Evolutionary conservation across 2,113 vertebrate genomes (phyloP).

Genomic region (Serinus canaria): DNA sequence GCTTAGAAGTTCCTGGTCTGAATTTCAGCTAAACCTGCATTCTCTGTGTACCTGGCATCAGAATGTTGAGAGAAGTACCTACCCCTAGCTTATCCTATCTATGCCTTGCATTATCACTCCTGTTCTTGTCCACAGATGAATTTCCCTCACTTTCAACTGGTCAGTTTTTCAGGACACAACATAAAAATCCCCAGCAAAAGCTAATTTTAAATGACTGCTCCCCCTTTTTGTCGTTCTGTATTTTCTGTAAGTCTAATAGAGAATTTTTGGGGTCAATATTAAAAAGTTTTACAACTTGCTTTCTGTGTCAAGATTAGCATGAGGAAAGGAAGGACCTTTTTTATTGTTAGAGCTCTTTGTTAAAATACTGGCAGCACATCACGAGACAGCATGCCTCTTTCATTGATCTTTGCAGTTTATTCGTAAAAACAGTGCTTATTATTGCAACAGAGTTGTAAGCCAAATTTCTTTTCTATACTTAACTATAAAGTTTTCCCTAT

Average conservation of each 20-base stretch:
- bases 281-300: background rate
- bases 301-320: background rate
- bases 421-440: background rate
- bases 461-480: background rate
- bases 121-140: background rate
- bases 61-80: background rate
- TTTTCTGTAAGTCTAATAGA: background rate
- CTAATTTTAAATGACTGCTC: background rate
- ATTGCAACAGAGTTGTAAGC: background rate
- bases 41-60: background rate
- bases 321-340: background rate
- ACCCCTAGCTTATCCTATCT: background rate
- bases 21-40: background rate
- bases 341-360: background rate
- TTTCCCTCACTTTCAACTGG: no score
- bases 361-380: background rate
- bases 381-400: background rate
- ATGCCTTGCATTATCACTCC: background rate
- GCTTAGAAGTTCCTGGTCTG: background rate
- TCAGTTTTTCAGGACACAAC: background rate
- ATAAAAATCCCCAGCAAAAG: background rate
- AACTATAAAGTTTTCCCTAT: background rate
- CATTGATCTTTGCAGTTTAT: background rate
- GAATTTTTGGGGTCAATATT: background rate
- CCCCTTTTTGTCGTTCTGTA: background rate